Evolutionary conservation across 1,140 invertebrate genomes (phyloP).

Genomic region (Pantala flavescens): DNA sequence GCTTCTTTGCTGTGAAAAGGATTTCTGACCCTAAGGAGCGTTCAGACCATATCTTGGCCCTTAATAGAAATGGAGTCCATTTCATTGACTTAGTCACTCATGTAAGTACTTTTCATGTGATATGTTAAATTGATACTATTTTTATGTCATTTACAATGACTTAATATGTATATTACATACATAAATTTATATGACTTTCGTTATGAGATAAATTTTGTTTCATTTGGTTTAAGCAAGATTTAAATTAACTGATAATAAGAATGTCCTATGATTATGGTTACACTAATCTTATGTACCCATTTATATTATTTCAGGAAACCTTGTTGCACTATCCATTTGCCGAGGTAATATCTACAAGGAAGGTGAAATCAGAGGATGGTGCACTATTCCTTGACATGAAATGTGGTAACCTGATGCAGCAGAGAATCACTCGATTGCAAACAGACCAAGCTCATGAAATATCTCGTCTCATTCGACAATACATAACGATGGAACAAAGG

Average conservation of each 20-base stretch:
- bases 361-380: constrained; percentile 84
- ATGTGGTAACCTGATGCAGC: constrained; percentile 90
- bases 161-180: no score
- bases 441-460: constrained; percentile 95
- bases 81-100: constrained; percentile 88
- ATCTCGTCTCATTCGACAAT: constrained; percentile 87
- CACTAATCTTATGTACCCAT: no score
- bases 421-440: constrained; percentile 88
- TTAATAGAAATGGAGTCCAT: constrained; percentile 87
- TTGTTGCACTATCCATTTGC: constrained; percentile 84
- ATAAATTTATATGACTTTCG: neutral
- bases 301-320: no score
- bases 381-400: constrained; percentile 93
- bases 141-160: no score
- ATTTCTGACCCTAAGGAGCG: constrained; percentile 68
- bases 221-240: no score
- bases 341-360: constrained; percentile 90
- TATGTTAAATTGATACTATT: no score
- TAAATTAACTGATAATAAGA: no score
- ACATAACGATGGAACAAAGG: constrained; percentile 76
- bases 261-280: no score
- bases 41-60: constrained; percentile 73
- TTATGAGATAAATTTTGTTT: neutral
- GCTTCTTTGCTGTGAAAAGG: constrained; percentile 91
- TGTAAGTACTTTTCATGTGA: constrained; percentile 41